phyloP scores from a whole-genome alignment of 30 jellyfish, hydroid and myxozoan species.

The Rhopilema esculentum region DNA sequence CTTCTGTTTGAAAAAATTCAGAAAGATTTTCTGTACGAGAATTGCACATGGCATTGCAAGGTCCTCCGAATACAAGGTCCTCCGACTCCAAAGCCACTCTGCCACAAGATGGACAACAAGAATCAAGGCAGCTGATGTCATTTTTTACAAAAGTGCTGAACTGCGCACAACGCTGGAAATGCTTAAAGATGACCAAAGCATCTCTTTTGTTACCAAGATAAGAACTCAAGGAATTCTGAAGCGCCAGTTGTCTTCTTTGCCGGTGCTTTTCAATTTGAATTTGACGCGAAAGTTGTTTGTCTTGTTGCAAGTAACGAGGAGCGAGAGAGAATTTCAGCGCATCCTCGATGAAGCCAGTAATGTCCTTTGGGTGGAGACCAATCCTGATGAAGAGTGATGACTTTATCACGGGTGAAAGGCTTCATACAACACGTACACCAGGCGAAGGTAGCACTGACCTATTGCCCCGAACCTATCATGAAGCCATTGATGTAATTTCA shows the following conservation, averaged over 20 bases:
- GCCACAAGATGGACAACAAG: neutral
- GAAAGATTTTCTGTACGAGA: constrained; percentile 31
- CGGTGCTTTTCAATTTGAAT: constrained; percentile 53
- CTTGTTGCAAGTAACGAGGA: constrained; percentile 53
- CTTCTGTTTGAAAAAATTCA: constrained; percentile 39
- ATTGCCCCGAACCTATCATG: constrained; percentile 38
- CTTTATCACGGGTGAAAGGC: constrained; percentile 6
- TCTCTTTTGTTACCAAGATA: constrained; percentile 26
- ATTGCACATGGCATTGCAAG: constrained; percentile 5
- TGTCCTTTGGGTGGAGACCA: constrained; percentile 13
- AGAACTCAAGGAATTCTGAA: constrained; percentile 49
- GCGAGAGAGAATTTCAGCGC: constrained; percentile 54
- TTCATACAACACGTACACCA: constrained; percentile 8
- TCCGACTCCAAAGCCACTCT: neutral
- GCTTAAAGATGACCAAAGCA: constrained; percentile 36
- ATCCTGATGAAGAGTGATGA: constrained; percentile 2
- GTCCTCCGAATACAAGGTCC: neutral
- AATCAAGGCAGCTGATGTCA: neutral
- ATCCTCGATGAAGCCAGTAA: constrained; percentile 48
- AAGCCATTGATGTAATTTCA: constrained; percentile 51
- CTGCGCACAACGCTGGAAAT: neutral
- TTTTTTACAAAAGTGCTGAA: neutral
- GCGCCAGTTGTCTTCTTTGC: constrained; percentile 61
- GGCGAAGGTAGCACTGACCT: constrained; percentile 44
- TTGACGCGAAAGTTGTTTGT: constrained; percentile 39